Evolutionary conservation across 2,888 invertebrate species (phyloP).

Genomic region (Hemithea aestivaria): DNA sequence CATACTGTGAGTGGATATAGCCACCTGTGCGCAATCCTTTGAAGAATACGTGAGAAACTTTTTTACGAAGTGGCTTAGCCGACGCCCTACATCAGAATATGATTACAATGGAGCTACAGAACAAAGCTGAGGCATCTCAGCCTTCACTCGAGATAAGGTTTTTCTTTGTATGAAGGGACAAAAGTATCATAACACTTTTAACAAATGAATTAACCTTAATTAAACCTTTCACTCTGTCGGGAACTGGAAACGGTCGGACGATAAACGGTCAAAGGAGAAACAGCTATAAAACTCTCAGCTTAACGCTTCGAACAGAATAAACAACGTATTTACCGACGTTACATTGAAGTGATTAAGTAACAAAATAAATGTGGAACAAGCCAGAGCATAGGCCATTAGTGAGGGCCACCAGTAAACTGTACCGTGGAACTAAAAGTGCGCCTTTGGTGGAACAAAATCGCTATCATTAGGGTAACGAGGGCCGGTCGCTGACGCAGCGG

Average conservation of each 20-base stretch:
- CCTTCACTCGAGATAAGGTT: no score
- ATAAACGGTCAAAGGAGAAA: constrained; percentile 3
- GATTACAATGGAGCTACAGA: constrained; percentile 10
- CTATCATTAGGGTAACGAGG: constrained; percentile 76
- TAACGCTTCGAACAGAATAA: constrained; percentile 11
- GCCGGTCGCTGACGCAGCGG: constrained; percentile 64
- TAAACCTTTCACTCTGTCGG: neutral
- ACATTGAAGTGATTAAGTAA: constrained; percentile 49
- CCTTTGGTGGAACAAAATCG: constrained; percentile 66
- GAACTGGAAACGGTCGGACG: no score
- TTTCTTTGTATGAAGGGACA: neutral
- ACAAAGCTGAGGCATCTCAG: neutral
- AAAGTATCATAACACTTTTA: no score
- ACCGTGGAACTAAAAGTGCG: constrained; percentile 66
- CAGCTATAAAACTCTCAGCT: constrained; percentile 8
- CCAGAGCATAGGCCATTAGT: constrained; percentile 65
- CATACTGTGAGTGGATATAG: constrained; percentile 7
- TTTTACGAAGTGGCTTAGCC: constrained; percentile 10
- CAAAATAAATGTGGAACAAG: constrained; percentile 56
- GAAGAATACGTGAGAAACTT: constrained; percentile 11
- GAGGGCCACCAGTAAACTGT: constrained; percentile 66
- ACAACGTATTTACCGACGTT: constrained; percentile 31
- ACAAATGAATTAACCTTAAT: no score
- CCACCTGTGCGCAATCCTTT: constrained; percentile 19
- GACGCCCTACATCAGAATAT: constrained; percentile 13